Evolutionary conservation across 2,113 vertebrate genomes (phyloP).

Genomic region (Podocnemis expansa): DNA sequence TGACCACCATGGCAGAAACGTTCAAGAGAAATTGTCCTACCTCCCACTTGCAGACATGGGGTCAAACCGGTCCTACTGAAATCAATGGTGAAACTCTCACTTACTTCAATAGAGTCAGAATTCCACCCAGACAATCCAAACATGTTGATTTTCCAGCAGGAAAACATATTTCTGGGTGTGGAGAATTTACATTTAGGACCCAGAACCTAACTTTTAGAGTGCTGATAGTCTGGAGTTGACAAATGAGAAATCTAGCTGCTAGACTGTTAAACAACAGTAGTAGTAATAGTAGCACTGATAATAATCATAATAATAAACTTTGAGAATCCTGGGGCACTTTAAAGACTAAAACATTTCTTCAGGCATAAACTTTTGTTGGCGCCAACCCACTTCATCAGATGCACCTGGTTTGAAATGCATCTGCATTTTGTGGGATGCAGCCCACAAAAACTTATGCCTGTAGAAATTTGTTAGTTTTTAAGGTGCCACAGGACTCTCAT

Average conservation of each 20-base stretch:
- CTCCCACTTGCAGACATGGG: background rate
- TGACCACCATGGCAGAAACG: background rate
- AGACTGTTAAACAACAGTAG: background rate
- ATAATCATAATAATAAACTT: too few species aligned
- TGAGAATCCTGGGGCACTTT: too few species aligned
- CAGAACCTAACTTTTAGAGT: background rate
- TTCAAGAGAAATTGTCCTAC: background rate
- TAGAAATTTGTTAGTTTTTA: too few species aligned
- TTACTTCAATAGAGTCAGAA: background rate
- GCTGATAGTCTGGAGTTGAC: background rate
- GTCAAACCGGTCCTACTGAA: background rate
- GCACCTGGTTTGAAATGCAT: too few species aligned
- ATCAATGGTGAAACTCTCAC: background rate
- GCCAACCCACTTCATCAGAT: too few species aligned
- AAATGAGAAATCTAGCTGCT: background rate
- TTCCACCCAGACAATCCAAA: background rate
- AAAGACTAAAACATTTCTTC: too few species aligned
- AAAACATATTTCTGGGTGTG: background rate
- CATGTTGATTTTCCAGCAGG: background rate
- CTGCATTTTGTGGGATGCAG: too few species aligned
- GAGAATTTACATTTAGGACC: background rate
- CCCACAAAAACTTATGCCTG: too few species aligned
- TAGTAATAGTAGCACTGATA: too few species aligned
- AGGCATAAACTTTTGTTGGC: too few species aligned
- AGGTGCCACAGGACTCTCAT: too few species aligned